Evolutionary conservation across 2,113 vertebrate genomes (phyloP).

Genomic region (Nanorana parkeri): DNA sequence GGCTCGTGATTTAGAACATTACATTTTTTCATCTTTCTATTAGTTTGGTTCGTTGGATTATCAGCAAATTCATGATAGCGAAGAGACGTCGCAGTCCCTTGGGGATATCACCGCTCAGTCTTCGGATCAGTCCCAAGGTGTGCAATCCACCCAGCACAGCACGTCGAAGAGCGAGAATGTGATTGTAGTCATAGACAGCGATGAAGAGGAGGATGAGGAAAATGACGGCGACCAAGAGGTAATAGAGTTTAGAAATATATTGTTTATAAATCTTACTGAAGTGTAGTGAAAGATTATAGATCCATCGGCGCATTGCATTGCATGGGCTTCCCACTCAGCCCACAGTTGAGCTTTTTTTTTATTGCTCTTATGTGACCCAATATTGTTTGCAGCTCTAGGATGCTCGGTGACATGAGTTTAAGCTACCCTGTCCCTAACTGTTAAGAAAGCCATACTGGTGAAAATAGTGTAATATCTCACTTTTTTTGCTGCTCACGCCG

Average conservation of each 20-base stretch:
- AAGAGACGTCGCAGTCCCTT: constrained; percentile 80
- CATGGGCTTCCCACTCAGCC: too few species aligned
- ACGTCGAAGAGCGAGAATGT: constrained; percentile 62
- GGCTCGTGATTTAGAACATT: not conserved
- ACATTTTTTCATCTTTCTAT: not conserved
- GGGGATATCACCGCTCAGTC: constrained; percentile 79
- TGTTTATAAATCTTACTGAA: not conserved
- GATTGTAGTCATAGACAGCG: constrained; percentile 82
- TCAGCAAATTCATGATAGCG: constrained; percentile 79
- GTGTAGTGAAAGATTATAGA: not conserved
- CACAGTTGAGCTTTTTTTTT: too few species aligned
- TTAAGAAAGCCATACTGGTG: too few species aligned
- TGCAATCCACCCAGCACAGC: constrained; percentile 76
- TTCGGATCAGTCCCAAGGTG: constrained; percentile 68
- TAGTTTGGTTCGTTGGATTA: constrained; percentile 87
- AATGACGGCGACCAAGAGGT: constrained; percentile 87
- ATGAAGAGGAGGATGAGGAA: constrained; percentile 88
- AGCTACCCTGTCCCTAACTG: too few species aligned
- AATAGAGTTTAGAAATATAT: not conserved
- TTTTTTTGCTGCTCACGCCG: too few species aligned
- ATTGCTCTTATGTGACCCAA: too few species aligned
- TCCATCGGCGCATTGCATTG: too few species aligned
- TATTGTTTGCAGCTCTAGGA: too few species aligned
- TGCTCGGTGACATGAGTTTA: too few species aligned
- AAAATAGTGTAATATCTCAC: too few species aligned